Conservation (phyloP, 1,140 invertebrate genomes). For the Bombus pyrosoma region DNA sequence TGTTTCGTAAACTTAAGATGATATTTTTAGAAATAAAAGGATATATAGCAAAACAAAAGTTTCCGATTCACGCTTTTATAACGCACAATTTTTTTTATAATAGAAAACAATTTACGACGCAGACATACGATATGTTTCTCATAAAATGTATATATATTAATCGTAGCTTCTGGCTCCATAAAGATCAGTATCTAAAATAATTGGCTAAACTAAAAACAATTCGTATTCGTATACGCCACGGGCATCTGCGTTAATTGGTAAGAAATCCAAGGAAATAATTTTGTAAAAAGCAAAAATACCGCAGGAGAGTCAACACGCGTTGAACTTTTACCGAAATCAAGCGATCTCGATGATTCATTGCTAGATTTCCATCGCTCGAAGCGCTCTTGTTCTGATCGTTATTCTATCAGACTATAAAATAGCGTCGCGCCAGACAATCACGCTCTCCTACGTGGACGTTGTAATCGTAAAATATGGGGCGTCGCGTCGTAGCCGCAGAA, state of each 20-base stretch:
- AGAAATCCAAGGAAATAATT: neutral
- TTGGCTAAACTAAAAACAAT: neutral
- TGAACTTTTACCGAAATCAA: neutral
- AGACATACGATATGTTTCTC: too few species aligned
- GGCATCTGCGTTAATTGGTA: neutral
- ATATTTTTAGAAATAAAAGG: too few species aligned
- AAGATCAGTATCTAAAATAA: neutral
- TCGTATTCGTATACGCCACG: too few species aligned
- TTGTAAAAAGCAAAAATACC: neutral
- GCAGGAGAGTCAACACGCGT: too few species aligned
- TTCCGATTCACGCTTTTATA: too few species aligned
- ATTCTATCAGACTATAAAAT: neutral
- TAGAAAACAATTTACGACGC: too few species aligned
- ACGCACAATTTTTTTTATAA: too few species aligned
- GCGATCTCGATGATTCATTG: neutral
- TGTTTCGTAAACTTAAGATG: too few species aligned
- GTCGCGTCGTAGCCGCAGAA: neutral
- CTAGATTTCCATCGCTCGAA: neutral
- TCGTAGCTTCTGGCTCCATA: too few species aligned
- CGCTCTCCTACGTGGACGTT: constrained; percentile 1
- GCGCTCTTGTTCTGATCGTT: neutral
- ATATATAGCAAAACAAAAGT: too few species aligned
- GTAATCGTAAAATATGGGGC: constrained; percentile 20
- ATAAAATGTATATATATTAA: too few species aligned
- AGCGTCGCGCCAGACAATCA: neutral